Evolutionary conservation across 2,888 invertebrate genomes (phyloP).

Genomic region (Azorinus chamasolen): DNA sequence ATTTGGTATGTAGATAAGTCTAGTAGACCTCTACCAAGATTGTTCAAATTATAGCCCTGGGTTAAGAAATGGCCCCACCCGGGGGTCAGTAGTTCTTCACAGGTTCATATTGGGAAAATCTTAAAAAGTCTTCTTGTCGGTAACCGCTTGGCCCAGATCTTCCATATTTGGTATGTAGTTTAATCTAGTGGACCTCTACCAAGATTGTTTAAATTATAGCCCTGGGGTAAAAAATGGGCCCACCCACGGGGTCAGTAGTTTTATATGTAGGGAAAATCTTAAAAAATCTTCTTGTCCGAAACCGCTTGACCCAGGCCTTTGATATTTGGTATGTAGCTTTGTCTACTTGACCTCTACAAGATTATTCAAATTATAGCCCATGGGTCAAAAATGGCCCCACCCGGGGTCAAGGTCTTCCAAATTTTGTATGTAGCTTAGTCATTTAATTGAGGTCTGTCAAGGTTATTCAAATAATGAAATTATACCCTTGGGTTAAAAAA

Average conservation of each 20-base stretch:
- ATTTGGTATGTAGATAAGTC: conserved; percentile 1
- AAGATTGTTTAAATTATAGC: no score
- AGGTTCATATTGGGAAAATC: conserved; percentile 3
- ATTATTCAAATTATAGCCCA: no score
- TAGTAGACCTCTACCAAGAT: no score
- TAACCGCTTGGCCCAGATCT: conserved; percentile 1
- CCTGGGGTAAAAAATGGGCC: no score
- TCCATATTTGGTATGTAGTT: conserved; percentile 3
- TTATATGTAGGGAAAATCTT: conserved; percentile 3
- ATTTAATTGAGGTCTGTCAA: conserved; percentile 1
- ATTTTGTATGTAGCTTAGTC: conserved; percentile 1
- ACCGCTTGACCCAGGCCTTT: no score
- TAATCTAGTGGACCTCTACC: no score
- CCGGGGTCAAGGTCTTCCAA: conserved; percentile 1
- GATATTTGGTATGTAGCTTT: conserved; percentile 3
- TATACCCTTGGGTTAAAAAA: conserved; percentile 3
- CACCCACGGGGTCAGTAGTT: conserved; percentile 3
- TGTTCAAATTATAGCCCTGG: no score
- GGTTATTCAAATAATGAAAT: neutral
- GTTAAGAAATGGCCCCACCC: conserved; percentile 3
- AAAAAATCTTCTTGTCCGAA: no score
- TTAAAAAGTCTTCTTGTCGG: no score
- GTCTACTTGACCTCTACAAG: conserved; percentile 1
- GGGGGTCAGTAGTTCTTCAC: conserved; percentile 3
- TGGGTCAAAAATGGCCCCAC: neutral